These are phyloP conservation scores for Sparidentex hasta DNA, from an alignment of 2,797 vertebrate species.

Conservation along the genomic window DNA sequence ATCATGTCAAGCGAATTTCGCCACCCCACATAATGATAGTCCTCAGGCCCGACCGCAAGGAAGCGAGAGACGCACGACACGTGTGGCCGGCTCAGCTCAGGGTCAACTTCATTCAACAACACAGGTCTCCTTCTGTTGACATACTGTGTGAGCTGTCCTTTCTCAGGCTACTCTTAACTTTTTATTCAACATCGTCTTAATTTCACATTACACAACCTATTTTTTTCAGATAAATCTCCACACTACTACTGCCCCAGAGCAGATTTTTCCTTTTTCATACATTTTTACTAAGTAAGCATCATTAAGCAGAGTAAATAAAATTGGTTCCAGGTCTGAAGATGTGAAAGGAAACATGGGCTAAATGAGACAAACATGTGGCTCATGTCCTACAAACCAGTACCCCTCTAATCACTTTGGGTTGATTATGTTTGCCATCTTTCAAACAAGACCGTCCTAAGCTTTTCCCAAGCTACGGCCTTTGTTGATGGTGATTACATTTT, in stretches of 20 bases:
- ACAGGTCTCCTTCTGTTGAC: conserved; percentile 56
- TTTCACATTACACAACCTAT: not conserved
- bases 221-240: conserved; percentile 1
- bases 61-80: conserved; percentile 82
- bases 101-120: conserved; percentile 81
- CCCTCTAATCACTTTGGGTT: conserved; percentile 57
- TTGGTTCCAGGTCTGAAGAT: conserved; percentile 56
- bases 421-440: conserved; percentile 79
- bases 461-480: conserved; percentile 52
- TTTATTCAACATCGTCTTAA: conserved; percentile 15
- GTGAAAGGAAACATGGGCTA: conserved; percentile 49
- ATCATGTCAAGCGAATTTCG: conserved; percentile 87
- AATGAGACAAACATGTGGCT: conserved; percentile 67
- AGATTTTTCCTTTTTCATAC: conserved; percentile 23
- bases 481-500: conserved; percentile 68
- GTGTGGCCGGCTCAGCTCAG: conserved; percentile 85
- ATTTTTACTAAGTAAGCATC: conserved; percentile 32
- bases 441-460: conserved; percentile 65
- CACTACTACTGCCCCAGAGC: not conserved
- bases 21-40: conserved; percentile 86
- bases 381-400: conserved; percentile 44
- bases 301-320: conserved; percentile 30
- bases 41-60: conserved; percentile 78
- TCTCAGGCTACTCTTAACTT: not conserved
- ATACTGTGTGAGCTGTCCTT: conserved; percentile 28